These are phyloP conservation scores for Poecilobothrus nobilitatus DNA, from an alignment of 2,888 invertebrate species.

Conservation along the genomic window DNA sequence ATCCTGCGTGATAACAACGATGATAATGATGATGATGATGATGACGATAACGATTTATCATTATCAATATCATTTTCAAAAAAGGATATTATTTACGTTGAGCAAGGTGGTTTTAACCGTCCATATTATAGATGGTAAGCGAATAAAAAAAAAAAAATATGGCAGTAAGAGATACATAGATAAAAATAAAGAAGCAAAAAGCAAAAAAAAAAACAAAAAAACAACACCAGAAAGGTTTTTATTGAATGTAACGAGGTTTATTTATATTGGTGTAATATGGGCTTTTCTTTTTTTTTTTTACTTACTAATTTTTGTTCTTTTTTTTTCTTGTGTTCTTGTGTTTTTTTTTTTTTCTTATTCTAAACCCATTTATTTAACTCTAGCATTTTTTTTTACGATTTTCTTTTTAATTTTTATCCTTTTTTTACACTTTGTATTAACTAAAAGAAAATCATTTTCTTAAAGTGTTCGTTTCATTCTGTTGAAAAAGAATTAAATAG, in stretches of 20 bases:
- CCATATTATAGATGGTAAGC: neutral
- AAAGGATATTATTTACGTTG: neutral
- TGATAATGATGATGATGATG: no score
- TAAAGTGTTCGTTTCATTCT: no score
- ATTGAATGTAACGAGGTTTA: neutral
- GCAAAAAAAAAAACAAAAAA: no score
- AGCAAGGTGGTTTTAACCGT: neutral
- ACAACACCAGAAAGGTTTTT: neutral
- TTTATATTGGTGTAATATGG: constrained; percentile 1
- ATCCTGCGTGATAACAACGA: no score
- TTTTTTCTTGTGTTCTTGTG: neutral
- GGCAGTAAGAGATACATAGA: neutral
- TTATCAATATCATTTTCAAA: neutral
- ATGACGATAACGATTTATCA: neutral
- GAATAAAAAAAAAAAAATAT: neutral
- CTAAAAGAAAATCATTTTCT: no score
- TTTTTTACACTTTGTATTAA: no score
- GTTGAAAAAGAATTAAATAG: no score
- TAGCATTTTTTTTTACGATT: no score
- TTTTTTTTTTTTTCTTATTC: neutral
- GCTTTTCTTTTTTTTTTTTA: neutral
- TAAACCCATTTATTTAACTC: no score
- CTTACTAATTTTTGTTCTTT: neutral
- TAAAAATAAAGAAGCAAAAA: neutral
- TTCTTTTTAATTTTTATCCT: no score